Base-by-base conservation (phyloP, 2,113 vertebrate species). In the Tachuris rubrigastra region DNA sequence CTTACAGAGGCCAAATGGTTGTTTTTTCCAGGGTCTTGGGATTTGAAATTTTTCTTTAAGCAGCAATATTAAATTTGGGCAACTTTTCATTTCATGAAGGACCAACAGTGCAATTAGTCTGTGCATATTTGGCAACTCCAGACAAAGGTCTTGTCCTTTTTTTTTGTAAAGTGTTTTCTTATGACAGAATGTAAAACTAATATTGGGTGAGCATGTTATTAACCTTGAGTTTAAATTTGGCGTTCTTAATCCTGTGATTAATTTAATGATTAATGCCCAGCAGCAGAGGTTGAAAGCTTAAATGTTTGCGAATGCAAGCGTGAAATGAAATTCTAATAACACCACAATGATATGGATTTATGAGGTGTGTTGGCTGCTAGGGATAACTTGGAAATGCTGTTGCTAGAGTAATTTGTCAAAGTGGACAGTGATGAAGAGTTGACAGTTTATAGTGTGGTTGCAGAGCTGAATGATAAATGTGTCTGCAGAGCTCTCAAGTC, bases 281-380 rank as follows among this genome's bases (percentile, higher is more conserved):
- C 93, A 97, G 92, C 97, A 97, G 97, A 98, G 97, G 96, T 96
- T 97, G 97, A 96, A 97, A 96, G 97, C 97, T 97, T 98, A 97
- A 98, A 96, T 97, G 96, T 98, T 97, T 97, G 97, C 88, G n/a
- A 98, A 97, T 96, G 92, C n/a, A 88, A 98, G 97, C 97, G 97
- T 97, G 97, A 98, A 98, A 98, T 98, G 96, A 98, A 98, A 98
- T 98, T 97, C 96, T 98, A 97, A 97, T 97, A 97, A 97, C 89
- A 83, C 77, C 91, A 96, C 97, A 97, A 87, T 96, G 95, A 97
- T 97, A 93, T 94, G 97, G 97, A 98, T 98, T 97, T 98, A 98
- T 97, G 96, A 96, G 87, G 95, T 98, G 92, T 95, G 89, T 97
- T 97, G 93, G 92, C 96, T 97, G 87, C 96, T 95, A 93, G 95